phyloP scores from a whole-genome alignment of 2,113 vertebrate genomes.

The Hemichromis elongatus region DNA sequence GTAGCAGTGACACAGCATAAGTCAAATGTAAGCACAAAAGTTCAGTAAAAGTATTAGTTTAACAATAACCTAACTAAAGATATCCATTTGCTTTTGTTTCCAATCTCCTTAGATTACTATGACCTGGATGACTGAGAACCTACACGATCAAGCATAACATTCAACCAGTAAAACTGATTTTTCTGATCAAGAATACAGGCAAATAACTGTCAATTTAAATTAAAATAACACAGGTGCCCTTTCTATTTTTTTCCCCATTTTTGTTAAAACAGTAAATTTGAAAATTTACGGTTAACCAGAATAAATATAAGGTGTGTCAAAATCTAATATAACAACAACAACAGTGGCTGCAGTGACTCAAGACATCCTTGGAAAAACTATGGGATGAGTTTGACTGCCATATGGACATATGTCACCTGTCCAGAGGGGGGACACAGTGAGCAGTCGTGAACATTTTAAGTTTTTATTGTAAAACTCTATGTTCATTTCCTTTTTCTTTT shows the following conservation, averaged over 20 bases:
- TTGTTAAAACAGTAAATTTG: background rate
- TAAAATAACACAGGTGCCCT: background rate
- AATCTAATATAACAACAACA: background rate
- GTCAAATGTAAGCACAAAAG: background rate
- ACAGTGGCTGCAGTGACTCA: background rate
- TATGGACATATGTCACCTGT: background rate
- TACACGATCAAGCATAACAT: background rate
- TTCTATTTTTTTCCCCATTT: background rate
- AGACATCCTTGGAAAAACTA: background rate
- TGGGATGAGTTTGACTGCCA: background rate
- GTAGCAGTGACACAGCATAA: background rate
- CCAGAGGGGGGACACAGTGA: background rate
- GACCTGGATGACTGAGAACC: background rate
- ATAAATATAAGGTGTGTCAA: background rate
- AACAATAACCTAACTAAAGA: background rate
- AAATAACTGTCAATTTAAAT: background rate
- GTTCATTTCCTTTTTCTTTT: background rate
- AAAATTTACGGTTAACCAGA: background rate
- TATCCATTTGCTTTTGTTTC: background rate
- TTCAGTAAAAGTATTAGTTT: background rate
- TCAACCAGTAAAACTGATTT: background rate
- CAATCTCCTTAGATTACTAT: background rate
- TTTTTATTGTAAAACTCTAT: background rate
- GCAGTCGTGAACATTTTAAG: background rate
- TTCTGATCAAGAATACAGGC: background rate